Evolutionary conservation across 1,140 invertebrate species (phyloP).

Genomic region (Helicoverpa zea): DNA sequence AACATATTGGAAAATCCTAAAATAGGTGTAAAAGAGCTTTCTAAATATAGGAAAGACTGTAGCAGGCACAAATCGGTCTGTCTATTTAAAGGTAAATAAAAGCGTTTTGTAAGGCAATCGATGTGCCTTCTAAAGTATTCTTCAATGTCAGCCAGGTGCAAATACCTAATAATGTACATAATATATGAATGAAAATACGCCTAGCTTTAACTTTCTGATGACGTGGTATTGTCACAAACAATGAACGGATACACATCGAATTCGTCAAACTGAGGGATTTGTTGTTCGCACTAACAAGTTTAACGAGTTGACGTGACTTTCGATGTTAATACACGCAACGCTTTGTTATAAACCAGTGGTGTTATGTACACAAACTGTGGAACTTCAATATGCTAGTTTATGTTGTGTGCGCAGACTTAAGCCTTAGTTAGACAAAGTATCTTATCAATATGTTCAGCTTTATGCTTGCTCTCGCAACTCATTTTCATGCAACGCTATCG

Average conservation of each 20-base stretch:
- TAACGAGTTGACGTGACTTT: slow-evolving; percentile 44
- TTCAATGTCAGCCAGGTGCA: no score
- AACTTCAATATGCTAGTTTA: slow-evolving; percentile 7
- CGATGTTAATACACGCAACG: slow-evolving; percentile 42
- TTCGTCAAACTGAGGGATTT: slow-evolving; percentile 34
- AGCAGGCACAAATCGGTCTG: no score
- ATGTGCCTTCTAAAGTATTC: no score
- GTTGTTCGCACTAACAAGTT: slow-evolving; percentile 27
- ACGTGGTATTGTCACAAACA: slow-evolving; percentile 36
- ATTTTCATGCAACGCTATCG: no score
- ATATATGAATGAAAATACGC: slow-evolving; percentile 14
- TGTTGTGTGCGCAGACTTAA: slow-evolving; percentile 20
- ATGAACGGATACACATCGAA: slow-evolving; percentile 34
- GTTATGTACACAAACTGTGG: slow-evolving; percentile 23
- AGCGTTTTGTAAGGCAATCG: no score
- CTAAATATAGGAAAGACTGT: no score
- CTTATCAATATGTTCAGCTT: slow-evolving; percentile 17
- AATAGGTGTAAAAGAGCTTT: no score
- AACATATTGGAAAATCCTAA: no score
- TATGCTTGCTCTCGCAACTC: neutral
- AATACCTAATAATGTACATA: no score
- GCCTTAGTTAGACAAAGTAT: slow-evolving; percentile 2
- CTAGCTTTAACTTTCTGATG: slow-evolving; percentile 33
- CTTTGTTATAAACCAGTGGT: slow-evolving; percentile 24
- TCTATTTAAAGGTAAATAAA: no score